Conservation (phyloP, 2,113 vertebrate species). For the Oncorhynchus mykiss region DNA sequence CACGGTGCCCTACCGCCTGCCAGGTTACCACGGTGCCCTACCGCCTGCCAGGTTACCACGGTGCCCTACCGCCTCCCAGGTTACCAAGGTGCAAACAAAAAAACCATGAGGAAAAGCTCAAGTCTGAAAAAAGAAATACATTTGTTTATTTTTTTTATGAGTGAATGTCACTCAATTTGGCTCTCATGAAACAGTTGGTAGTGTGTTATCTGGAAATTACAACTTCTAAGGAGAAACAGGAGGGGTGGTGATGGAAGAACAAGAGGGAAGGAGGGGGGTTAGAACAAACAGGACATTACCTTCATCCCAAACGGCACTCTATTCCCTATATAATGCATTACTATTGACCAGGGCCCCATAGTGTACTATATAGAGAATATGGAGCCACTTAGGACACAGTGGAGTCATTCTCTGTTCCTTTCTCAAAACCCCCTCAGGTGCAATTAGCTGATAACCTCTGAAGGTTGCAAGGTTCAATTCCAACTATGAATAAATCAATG, state of each 20-base stretch:
- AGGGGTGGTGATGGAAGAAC: background rate
- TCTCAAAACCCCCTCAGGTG: background rate
- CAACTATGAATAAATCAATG: no score
- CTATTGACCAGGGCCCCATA: no score
- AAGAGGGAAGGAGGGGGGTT: background rate
- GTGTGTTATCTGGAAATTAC: slow-evolving; percentile 21
- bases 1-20: slow-evolving; percentile 11
- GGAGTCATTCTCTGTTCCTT: background rate
- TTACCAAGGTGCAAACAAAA: slow-evolving; percentile 24
- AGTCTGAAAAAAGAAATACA: slow-evolving; percentile 1
- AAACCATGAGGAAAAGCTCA: slow-evolving; percentile 10
- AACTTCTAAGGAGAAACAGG: slow-evolving; percentile 9
- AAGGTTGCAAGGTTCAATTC: background rate
- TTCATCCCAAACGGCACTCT: no score
- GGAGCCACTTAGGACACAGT: no score
- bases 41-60: no score
- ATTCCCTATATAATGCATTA: no score
- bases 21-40: slow-evolving; percentile 14
- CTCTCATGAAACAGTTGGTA: slow-evolving; percentile 24
- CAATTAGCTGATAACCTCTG: background rate
- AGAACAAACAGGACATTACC: background rate
- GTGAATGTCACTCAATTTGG: slow-evolving; percentile 38
- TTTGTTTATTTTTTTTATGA: slow-evolving; percentile 11
- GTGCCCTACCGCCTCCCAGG: background rate
- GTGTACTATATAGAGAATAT: no score